Conservation (phyloP, 2,797 vertebrate species). For the Euphonia xanthogaster region DNA sequence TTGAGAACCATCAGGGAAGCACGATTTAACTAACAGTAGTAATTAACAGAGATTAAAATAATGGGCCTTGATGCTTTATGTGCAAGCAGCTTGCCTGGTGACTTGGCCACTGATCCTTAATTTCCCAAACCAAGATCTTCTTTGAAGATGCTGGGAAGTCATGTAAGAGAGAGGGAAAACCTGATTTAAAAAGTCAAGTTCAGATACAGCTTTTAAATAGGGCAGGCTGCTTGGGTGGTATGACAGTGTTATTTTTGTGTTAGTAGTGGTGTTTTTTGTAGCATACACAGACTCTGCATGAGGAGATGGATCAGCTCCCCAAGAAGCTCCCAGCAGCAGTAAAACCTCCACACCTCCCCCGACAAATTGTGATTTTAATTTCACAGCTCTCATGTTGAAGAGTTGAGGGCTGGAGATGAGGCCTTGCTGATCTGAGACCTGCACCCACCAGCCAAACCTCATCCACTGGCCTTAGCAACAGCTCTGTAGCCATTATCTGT, state of each 20-base stretch:
- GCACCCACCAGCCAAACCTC: background rate
- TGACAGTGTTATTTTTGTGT: background rate
- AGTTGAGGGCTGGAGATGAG: background rate
- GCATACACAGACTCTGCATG: background rate
- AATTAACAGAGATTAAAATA: slow-evolving; percentile 11
- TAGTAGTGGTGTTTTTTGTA: background rate
- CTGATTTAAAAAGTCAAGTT: background rate
- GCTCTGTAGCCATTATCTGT: background rate
- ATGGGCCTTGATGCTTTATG: background rate
- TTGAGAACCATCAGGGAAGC: background rate
- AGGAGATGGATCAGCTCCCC: background rate
- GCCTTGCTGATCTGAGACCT: background rate
- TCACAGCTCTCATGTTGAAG: background rate
- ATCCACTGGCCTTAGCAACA: background rate
- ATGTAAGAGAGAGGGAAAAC: background rate
- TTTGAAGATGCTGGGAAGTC: background rate
- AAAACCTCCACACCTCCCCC: background rate
- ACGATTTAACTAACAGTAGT: background rate
- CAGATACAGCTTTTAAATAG: background rate
- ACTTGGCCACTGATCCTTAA: background rate
- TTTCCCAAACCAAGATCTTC: background rate
- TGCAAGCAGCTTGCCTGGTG: background rate
- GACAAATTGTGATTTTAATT: background rate
- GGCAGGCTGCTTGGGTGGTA: background rate
- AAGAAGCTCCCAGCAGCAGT: background rate